phyloP scores from a whole-genome alignment of 2,797 vertebrate species.

The Bradypus variegatus region DNA sequence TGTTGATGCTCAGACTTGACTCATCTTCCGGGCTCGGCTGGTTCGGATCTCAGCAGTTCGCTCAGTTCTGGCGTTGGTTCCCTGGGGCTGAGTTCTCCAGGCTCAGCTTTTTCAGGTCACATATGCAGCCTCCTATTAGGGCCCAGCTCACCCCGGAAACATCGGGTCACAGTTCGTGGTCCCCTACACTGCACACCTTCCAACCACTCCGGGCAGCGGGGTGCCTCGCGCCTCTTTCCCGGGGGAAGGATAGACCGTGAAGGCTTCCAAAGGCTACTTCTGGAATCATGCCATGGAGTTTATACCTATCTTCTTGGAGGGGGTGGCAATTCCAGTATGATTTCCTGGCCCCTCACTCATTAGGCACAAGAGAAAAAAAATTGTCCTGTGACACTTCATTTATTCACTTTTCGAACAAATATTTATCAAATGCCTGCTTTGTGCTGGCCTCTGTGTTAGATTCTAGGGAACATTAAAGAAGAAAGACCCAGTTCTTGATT shows the following conservation, averaged over 20 bases:
- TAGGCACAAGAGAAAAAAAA: background rate
- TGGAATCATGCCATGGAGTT: background rate
- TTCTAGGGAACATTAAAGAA: background rate
- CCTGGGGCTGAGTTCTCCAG: background rate
- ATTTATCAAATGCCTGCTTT: background rate
- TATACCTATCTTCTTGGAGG: background rate
- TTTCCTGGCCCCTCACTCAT: background rate
- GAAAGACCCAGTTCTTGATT: background rate
- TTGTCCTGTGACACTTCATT: background rate
- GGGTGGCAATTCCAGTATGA: background rate
- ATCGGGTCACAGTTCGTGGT: background rate
- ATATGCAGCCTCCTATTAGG: background rate
- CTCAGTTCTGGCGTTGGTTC: no score
- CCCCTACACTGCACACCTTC: background rate
- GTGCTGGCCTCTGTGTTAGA: background rate
- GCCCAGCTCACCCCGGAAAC: background rate
- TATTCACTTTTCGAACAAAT: background rate
- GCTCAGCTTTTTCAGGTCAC: background rate
- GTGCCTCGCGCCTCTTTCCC: background rate
- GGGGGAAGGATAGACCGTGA: background rate
- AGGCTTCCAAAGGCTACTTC: background rate
- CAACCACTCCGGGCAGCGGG: background rate
- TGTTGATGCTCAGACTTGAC: slow-evolving; percentile 31
- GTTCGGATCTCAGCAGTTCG: background rate
- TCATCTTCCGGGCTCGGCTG: background rate